These are phyloP conservation scores for Eucera pruinosa DNA, from an alignment of 2,888 invertebrate genomes.

Conservation along the genomic window DNA sequence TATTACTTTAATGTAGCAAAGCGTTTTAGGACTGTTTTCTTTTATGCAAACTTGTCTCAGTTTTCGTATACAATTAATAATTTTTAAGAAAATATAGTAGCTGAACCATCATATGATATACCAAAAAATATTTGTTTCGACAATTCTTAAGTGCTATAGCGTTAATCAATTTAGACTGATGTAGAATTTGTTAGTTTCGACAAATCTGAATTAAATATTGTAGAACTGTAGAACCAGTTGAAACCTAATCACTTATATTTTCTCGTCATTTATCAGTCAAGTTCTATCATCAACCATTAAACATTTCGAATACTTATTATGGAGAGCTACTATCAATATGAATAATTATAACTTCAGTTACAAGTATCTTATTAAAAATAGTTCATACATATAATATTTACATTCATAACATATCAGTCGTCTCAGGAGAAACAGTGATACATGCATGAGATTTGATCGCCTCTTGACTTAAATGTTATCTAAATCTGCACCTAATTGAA, in stretches of 20 bases:
- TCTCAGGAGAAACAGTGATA: constrained; percentile 41
- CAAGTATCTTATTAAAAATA: constrained; percentile 46
- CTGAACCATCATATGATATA: constrained; percentile 40
- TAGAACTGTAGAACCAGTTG: constrained; percentile 35
- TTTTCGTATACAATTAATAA: constrained; percentile 19
- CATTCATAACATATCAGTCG: constrained; percentile 52
- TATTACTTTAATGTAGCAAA: constrained; percentile 26
- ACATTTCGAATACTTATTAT: constrained; percentile 27
- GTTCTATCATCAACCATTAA: constrained; percentile 28
- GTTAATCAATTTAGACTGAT: neutral
- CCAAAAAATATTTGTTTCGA: constrained; percentile 26
- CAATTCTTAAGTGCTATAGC: constrained; percentile 25
- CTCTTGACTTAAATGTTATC: constrained; percentile 18
- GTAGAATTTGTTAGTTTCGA: neutral
- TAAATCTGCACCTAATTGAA: constrained; percentile 22
- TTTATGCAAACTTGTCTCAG: constrained; percentile 1
- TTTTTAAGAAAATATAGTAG: constrained; percentile 24
- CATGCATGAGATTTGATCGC: constrained; percentile 44
- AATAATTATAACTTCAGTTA: constrained; percentile 24
- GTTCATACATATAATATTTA: constrained; percentile 54
- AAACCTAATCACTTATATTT: constrained; percentile 15
- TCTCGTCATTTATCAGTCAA: constrained; percentile 32
- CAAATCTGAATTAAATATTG: neutral
- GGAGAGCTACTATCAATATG: constrained; percentile 29
- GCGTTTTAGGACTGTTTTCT: constrained; percentile 1